Conservation (phyloP, 2,113 vertebrate species). For the Sinosuthora webbiana region DNA sequence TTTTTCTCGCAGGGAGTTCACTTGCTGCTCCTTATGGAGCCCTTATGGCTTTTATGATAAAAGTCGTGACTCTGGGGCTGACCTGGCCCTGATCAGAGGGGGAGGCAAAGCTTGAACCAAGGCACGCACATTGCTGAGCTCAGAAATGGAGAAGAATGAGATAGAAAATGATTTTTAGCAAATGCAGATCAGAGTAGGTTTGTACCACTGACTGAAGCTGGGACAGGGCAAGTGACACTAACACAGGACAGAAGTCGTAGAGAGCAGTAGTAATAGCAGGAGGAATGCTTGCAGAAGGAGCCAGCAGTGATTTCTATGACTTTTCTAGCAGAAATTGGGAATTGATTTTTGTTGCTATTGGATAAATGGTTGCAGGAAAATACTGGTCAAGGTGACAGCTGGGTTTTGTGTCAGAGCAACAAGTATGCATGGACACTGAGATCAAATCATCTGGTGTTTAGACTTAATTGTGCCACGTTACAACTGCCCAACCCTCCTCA, state of each 20-base stretch:
- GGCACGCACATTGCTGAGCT: fast-evolving
- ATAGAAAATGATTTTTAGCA: background rate
- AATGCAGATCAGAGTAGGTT: background rate
- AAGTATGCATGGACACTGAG: background rate
- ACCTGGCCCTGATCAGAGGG: background rate
- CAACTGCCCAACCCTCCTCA: background rate
- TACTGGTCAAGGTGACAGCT: background rate
- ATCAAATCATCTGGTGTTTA: background rate
- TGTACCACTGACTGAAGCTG: background rate
- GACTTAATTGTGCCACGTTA: background rate
- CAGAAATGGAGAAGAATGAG: background rate
- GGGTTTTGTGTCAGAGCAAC: background rate
- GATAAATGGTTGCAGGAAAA: background rate
- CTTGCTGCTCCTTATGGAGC: background rate
- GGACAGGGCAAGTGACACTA: background rate
- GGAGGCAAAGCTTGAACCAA: background rate
- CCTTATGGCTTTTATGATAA: background rate
- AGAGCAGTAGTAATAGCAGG: background rate
- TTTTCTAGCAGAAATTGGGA: background rate
- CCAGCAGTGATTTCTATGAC: background rate
- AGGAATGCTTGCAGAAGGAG: background rate
- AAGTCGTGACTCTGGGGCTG: background rate
- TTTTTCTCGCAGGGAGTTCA: background rate
- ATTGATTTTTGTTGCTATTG: background rate
- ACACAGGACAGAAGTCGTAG: background rate